A percentile compares a stretch with the other conserved stretches of the same genome.
Evolutionary conservation across 2,113 vertebrate genomes (phyloP).

Genomic region (Pygoscelis adeliae): DNA sequence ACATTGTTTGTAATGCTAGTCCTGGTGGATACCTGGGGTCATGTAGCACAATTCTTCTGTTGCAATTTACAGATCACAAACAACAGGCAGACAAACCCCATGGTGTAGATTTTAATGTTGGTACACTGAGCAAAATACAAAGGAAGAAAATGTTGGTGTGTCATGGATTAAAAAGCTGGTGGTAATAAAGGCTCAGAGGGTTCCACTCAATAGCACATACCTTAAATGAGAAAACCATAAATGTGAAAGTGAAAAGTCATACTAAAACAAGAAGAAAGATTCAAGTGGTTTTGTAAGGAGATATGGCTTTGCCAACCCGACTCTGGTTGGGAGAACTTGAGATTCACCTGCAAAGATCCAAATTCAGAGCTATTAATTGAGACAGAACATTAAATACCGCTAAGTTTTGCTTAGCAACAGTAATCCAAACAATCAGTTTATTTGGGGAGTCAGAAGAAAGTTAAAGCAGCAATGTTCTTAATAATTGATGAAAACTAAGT

Average conservation of each 20-base stretch:
- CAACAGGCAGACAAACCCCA: not conserved
- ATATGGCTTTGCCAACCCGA: not conserved
- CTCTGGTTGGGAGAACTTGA: not conserved
- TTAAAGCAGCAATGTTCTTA: not conserved
- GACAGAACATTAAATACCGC: not conserved
- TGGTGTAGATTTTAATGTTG: not conserved
- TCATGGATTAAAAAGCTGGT: not conserved
- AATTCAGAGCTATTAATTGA: conserved; percentile 47
- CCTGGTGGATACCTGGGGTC: not conserved
- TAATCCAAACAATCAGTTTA: conserved; percentile 27
- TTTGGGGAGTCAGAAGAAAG: not conserved
- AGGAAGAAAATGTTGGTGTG: not conserved
- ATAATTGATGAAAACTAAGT: not conserved
- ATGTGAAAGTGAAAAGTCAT: not conserved
- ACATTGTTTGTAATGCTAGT: not conserved
- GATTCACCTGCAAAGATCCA: conserved; percentile 11
- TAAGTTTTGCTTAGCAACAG: conserved; percentile 29
- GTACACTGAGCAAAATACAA: not conserved
- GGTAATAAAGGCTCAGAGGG: not conserved
- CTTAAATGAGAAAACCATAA: not conserved
- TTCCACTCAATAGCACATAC: not conserved
- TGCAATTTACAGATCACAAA: not conserved
- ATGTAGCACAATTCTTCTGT: not conserved
- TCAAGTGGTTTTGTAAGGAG: not conserved
- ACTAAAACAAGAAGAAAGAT: not conserved